Evolutionary conservation across 1,140 invertebrate species (phyloP).

Genomic region (Carcinoscorpius rotundicauda): DNA sequence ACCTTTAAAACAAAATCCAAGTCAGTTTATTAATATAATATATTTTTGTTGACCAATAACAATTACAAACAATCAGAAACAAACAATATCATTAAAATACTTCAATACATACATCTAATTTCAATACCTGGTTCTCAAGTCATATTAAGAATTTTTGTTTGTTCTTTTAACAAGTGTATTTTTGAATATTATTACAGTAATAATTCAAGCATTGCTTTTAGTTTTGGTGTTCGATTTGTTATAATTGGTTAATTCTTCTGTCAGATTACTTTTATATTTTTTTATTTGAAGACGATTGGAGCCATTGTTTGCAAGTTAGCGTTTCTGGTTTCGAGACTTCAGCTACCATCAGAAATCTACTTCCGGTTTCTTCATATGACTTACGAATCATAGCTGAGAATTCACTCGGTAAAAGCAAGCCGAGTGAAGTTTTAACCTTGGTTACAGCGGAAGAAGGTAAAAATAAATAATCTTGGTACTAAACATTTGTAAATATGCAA

Average conservation of each 20-base stretch:
- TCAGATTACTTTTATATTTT: not conserved
- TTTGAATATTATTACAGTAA: too few relatives aligned
- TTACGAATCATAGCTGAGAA: slow-evolving; percentile 92
- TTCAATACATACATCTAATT: too few relatives aligned
- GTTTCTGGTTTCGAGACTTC: slow-evolving; percentile 62
- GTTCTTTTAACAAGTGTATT: not conserved
- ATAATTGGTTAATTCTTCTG: too few relatives aligned
- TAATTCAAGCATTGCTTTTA: too few relatives aligned
- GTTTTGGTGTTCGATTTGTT: too few relatives aligned
- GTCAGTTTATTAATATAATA: too few relatives aligned
- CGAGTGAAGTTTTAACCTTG: slow-evolving; percentile 79
- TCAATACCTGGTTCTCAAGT: too few relatives aligned
- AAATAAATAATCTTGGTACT: slow-evolving; percentile 2
- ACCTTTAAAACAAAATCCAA: too few relatives aligned
- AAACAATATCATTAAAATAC: too few relatives aligned
- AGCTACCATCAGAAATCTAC: slow-evolving; percentile 60
- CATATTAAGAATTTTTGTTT: too few relatives aligned
- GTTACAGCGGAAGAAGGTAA: slow-evolving; percentile 66
- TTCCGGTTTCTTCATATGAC: slow-evolving; percentile 82
- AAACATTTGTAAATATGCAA: not conserved
- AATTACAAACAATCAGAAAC: too few relatives aligned
- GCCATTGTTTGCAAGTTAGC: slow-evolving; percentile 12
- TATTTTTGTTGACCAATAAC: too few relatives aligned
- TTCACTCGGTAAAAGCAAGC: slow-evolving; percentile 81
- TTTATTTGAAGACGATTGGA: slow-evolving; percentile 9